Evolutionary conservation across 1,140 invertebrate species (phyloP), one percentile per base, ranked within the genome.

Genomic region (Onthophagus taurus): DNA sequence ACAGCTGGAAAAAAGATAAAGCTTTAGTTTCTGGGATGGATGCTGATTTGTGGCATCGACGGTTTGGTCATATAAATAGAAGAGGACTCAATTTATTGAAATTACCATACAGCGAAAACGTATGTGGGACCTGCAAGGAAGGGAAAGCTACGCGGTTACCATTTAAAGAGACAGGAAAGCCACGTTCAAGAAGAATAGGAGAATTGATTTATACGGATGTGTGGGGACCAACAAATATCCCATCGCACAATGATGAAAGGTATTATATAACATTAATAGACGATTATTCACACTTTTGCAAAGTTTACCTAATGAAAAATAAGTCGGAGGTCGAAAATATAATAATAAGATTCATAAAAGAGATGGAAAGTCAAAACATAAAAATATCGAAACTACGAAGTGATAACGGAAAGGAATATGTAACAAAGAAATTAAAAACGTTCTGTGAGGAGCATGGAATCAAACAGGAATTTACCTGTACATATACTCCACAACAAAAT

Each of bases 191-290:
- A 30, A 37, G 42, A 13, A 24, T 53, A 8, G 34, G 55, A 36
- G 52, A 52, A 37, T 24, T 60, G 0, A 42, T 61, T 7, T 56
- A 61, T 30, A 50, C 47, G 8, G 54, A 57, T 45, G 35, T 57
- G 31, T 31, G 21, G 38, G 48, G 42, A 14, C 48, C 53, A 17
- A 35, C 44, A 12, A 26, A 17, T 23, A 29, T 46, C 4, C 16
- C 39, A 9, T 34, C 47, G 4, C 26, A 34, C 24, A 43, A 52
- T 19, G 50, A 48, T 30, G 47, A 51, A 43, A 49, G 39, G n/a
- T 63, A 58, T 33, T 53, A 54, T 34, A 41, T 57, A 3, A 49
- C 48, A 0, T 54, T 60, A 39, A 54, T 60, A 9, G 58, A 61
- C 34, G 54, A 63, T 33, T 63, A 42, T 26, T 52, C 50, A 5